phyloP scores from a whole-genome alignment of 2,888 invertebrate genomes.

The Ochropleura plecta region DNA sequence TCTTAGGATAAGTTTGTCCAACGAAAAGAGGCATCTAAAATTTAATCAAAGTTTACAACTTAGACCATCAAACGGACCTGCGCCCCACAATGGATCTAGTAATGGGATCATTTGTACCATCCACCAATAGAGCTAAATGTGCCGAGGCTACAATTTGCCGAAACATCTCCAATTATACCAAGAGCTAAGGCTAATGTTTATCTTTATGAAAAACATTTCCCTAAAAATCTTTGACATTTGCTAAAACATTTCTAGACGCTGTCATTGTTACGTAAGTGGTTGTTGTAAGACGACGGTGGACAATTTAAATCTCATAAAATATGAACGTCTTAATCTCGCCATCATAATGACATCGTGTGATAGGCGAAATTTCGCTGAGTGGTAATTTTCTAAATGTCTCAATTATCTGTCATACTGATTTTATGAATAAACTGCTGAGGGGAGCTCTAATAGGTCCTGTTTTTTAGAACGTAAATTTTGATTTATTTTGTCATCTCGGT shows the following conservation, averaged over 20 bases:
- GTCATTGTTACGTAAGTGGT: conserved; percentile 40
- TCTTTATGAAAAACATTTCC: conserved; percentile 68
- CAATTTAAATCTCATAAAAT: conserved; percentile 59
- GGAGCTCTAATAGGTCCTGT: conserved; percentile 17
- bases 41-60: conserved; percentile 64
- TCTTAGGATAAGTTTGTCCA: not conserved
- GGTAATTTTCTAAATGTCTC: conserved; percentile 45
- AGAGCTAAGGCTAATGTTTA: conserved; percentile 66
- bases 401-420: conserved; percentile 27
- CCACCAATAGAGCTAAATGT: conserved; percentile 75
- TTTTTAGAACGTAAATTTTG: not conserved
- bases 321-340: conserved; percentile 42
- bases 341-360: conserved; percentile 44
- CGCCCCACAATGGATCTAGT: conserved; percentile 76
- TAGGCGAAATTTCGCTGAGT: conserved; percentile 24
- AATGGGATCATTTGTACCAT: conserved; percentile 80
- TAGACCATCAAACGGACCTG: conserved; percentile 69
- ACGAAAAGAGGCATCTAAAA: conserved; percentile 41
- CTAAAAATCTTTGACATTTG: conserved; percentile 46
- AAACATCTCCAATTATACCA: conserved; percentile 72
- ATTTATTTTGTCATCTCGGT: conserved; percentile 5
- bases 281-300: conserved; percentile 35
- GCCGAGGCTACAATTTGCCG: conserved; percentile 71
- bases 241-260: conserved; percentile 30
- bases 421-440: conserved; percentile 14